Conservation (phyloP, 2,113 vertebrate species). For the Amphilophus citrinellus region DNA sequence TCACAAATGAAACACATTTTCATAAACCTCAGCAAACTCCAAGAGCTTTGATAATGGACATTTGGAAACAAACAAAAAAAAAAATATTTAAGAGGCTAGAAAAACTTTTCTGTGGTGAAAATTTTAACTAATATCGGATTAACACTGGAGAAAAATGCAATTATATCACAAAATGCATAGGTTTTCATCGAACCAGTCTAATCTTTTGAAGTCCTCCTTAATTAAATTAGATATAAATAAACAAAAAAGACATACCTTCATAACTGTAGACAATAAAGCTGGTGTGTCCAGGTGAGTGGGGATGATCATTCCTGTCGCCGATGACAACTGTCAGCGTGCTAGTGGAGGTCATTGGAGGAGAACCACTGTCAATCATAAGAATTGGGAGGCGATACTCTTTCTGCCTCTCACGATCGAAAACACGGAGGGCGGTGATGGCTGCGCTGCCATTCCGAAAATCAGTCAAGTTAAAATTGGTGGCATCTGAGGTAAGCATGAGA, state of each 20-base stretch:
- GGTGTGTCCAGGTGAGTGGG: constrained; percentile 86
- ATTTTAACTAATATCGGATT: too few relatives aligned
- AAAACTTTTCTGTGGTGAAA: too few relatives aligned
- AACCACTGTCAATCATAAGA: constrained; percentile 88
- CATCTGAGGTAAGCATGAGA: constrained; percentile 70
- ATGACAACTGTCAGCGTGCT: constrained; percentile 85
- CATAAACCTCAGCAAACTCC: too few relatives aligned
- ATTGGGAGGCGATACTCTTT: constrained; percentile 86
- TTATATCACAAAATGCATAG: neutral
- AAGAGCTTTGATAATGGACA: too few relatives aligned
- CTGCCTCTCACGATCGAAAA: constrained; percentile 88
- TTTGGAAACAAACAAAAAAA: too few relatives aligned
- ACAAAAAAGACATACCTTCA: constrained; percentile 77
- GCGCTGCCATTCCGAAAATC: constrained; percentile 89
- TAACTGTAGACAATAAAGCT: constrained; percentile 88
- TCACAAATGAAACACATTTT: neutral
- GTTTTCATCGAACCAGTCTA: neutral
- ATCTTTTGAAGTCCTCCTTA: neutral
- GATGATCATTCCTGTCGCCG: constrained; percentile 90
- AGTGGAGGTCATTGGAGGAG: constrained; percentile 88
- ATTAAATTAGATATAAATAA: neutral
- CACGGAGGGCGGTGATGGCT: constrained; percentile 79
- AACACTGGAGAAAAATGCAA: neutral
- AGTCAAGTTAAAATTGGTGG: constrained; percentile 83
- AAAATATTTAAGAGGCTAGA: too few relatives aligned